Conservation (phyloP, 2,888 invertebrate species). For the Harpalus rubripes region DNA sequence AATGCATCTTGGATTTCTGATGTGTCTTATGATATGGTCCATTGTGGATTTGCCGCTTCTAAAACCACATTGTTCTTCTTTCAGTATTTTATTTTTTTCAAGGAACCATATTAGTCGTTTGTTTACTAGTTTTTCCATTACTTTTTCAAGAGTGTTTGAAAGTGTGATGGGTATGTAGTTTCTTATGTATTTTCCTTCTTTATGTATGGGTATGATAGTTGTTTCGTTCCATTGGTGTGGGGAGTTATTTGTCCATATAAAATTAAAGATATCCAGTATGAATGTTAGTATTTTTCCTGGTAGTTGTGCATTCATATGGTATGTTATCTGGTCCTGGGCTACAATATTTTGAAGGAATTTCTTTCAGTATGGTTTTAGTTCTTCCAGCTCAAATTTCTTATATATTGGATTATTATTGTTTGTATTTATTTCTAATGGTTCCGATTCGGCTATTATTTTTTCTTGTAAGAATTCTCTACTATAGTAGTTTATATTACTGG, state of each 20-base stretch:
- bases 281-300: neutral
- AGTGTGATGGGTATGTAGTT: slow-evolving; percentile 21
- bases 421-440: neutral
- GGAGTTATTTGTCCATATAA: slow-evolving; percentile 17
- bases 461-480: neutral
- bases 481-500: neutral
- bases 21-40: too few relatives aligned
- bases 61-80: slow-evolving; percentile 17
- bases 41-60: slow-evolving; percentile 1
- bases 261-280: slow-evolving; percentile 32
- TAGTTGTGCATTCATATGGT: neutral
- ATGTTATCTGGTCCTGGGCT: slow-evolving; percentile 27
- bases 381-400: neutral
- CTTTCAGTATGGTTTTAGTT: neutral
- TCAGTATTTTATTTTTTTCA: slow-evolving; percentile 22
- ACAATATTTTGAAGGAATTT: neutral
- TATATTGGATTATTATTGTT: neutral
- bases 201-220: slow-evolving; percentile 4
- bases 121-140: slow-evolving; percentile 23
- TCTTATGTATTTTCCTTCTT: slow-evolving; percentile 23
- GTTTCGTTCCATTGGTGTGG: slow-evolving; percentile 5
- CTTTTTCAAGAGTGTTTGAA: neutral
- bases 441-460: neutral
- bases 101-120: slow-evolving; percentile 27
- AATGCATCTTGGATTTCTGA: neutral